Conservation (phyloP, 2,888 invertebrate genomes). For the Serrognathus titanus region DNA sequence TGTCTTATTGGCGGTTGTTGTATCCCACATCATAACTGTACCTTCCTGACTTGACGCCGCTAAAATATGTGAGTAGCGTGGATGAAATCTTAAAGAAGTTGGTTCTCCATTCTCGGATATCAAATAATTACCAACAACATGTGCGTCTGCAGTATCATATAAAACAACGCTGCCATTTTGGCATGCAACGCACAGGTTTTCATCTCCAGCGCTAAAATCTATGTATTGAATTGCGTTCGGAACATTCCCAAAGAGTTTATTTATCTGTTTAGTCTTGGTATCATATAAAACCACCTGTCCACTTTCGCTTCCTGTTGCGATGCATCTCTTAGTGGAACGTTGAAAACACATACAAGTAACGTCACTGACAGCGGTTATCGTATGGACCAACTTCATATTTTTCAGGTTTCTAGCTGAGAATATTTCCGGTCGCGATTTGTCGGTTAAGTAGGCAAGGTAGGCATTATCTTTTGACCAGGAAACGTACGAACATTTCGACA, state of each 20-base stretch:
- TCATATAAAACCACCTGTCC: conserved; percentile 42
- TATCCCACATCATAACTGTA: conserved; percentile 24
- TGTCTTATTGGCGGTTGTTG: conserved; percentile 18
- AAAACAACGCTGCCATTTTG: conserved; percentile 22
- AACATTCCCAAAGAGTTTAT: conserved; percentile 30
- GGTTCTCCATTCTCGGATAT: conserved; percentile 15
- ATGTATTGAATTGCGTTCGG: conserved; percentile 27
- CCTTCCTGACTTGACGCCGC: conserved; percentile 35
- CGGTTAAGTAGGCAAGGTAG: conserved; percentile 36
- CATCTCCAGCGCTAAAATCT: conserved; percentile 36
- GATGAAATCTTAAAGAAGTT: conserved; percentile 30
- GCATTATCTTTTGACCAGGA: conserved; percentile 42
- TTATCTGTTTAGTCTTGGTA: conserved; percentile 35
- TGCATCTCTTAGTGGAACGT: conserved; percentile 34
- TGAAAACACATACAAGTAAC: conserved; percentile 36
- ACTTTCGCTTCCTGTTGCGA: conserved; percentile 36
- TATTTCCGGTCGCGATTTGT: conserved; percentile 37
- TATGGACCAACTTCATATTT: conserved; percentile 36
- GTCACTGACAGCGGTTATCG: conserved; percentile 33
- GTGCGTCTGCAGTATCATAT: conserved; percentile 22
- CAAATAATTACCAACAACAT: conserved; percentile 16
- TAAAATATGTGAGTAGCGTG: conserved; percentile 26
- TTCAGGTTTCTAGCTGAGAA: conserved; percentile 34
- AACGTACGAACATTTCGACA: conserved; percentile 28
- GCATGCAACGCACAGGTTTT: conserved; percentile 30